Base-by-base conservation (phyloP, 2,113 vertebrate genomes). In the Microcebus lehilahytsara region DNA sequence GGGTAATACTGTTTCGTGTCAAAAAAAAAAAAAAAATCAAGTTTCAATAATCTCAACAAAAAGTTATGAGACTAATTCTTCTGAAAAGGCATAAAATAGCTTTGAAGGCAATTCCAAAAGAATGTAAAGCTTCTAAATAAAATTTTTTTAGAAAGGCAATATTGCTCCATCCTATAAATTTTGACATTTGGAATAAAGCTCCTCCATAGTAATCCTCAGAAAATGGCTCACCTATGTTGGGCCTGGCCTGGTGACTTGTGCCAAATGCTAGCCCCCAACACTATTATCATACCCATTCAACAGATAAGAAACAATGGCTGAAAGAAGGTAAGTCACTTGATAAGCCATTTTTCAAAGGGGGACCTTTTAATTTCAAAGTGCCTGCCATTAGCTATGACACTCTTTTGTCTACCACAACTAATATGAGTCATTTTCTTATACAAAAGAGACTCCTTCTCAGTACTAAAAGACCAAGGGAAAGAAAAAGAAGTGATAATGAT, bases 161-260 rank as follows among this genome's bases (percentile, higher is more conserved):
- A 34, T 8, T 51, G 64, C 53, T 25, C 49, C 64, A 9, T 10
- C 34, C 34, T 60, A 3, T n/a, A 46, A 58, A 58, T 32, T n/a
- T 37, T 13, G 30, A 92, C 25, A 49, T 56, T 56, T 9, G 51
- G 53, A 91, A 62, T 49, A n/a, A 42, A 89, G 32, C 20, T 92
- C 22, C 17, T 22, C 67, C 27, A 8, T 7, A 25, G 13, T 9
- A 34, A 69, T 7, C 23, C 53, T 34, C 40, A 74, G 37, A 66
- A 6, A 77, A 87, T 9, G 42, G 77, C 3, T 81, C 81, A 34
- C 23, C 2, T 9, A 40, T 6, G 20, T 7, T 2, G 9, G 46
- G 32, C 64, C 46, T 4, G 27, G 9, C 34, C 2, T 1, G 5
- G 4, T 20, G 58, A 19, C 8, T 0, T 1, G 1, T 3, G 30